A percentile compares a stretch with the other conserved stretches of the same genome.
These are phyloP conservation scores for Bubo blakistoni DNA, from an alignment of 2,113 vertebrate species.

Conservation along the genomic window DNA sequence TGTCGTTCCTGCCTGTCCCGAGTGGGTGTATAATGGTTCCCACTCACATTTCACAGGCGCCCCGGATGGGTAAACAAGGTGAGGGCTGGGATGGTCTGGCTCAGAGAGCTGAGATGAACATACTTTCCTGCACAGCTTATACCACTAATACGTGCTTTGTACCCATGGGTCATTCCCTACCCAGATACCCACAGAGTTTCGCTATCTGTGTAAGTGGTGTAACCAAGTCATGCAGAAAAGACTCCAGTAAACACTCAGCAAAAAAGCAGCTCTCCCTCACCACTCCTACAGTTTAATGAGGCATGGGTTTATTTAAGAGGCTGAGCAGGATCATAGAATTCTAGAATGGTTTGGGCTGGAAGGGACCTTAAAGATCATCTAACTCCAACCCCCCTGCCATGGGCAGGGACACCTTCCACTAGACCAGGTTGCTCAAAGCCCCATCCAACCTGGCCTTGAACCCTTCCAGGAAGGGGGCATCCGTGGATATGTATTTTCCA, in stretches of 20 bases:
- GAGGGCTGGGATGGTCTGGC: neutral
- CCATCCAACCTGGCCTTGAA: too few relatives aligned
- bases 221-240: neutral
- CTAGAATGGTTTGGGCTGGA: too few relatives aligned
- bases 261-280: neutral
- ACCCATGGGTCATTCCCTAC: neutral
- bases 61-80: neutral
- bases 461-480: too few relatives aligned
- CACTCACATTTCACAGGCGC: neutral
- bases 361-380: too few relatives aligned
- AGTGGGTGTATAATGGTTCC: constrained; percentile 24
- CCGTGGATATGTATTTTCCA: neutral
- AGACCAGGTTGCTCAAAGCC: too few relatives aligned
- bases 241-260: neutral
- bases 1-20: neutral
- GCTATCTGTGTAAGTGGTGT: neutral
- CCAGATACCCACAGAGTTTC: neutral
- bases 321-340: neutral
- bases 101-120: neutral
- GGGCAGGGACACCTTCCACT: too few relatives aligned
- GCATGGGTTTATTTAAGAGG: neutral
- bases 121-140: neutral
- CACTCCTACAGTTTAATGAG: neutral
- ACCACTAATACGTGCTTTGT: neutral
- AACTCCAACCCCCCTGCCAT: too few relatives aligned